phyloP scores from a whole-genome alignment of 2,113 vertebrate species.

The Xiphophorus couchianus region DNA sequence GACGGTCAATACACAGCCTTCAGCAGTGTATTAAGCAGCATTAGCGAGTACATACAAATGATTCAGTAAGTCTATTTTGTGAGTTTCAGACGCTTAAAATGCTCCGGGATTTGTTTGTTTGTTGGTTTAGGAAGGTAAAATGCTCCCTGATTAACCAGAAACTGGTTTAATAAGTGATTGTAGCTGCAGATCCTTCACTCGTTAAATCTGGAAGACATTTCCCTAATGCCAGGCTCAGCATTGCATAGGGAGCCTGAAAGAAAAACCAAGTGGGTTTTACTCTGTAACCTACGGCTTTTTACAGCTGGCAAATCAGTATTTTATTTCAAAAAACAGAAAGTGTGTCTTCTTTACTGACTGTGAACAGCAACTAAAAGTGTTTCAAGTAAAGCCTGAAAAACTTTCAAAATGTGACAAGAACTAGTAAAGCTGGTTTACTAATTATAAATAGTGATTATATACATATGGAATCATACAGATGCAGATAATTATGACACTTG shows the following conservation, averaged over 20 bases:
- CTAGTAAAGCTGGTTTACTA: neutral
- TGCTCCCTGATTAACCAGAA: neutral
- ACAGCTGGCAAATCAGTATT: too few species aligned
- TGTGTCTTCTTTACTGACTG: neutral
- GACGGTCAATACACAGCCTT: conserved; percentile 12
- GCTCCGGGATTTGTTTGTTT: neutral
- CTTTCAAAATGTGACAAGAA: neutral
- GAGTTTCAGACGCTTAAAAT: neutral
- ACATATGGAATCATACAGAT: neutral
- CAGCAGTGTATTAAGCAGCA: conserved; percentile 3
- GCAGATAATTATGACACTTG: neutral
- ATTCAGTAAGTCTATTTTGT: neutral
- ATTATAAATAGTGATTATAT: neutral
- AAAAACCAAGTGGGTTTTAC: neutral
- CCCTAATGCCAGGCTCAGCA: neutral
- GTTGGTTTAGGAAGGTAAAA: neutral
- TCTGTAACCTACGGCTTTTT: neutral
- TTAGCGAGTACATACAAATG: conserved; percentile 2
- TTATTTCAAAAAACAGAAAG: neutral
- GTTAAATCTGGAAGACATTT: neutral
- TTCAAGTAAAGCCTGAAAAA: neutral
- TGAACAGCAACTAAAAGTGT: too few species aligned
- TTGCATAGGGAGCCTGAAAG: too few species aligned
- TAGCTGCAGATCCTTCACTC: neutral
- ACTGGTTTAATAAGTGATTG: neutral